A percentile compares a stretch with the other conserved stretches of the same genome.
These are phyloP conservation scores for Zelleria hepariella DNA, from an alignment of 2,888 invertebrate species.

Conservation along the genomic window DNA sequence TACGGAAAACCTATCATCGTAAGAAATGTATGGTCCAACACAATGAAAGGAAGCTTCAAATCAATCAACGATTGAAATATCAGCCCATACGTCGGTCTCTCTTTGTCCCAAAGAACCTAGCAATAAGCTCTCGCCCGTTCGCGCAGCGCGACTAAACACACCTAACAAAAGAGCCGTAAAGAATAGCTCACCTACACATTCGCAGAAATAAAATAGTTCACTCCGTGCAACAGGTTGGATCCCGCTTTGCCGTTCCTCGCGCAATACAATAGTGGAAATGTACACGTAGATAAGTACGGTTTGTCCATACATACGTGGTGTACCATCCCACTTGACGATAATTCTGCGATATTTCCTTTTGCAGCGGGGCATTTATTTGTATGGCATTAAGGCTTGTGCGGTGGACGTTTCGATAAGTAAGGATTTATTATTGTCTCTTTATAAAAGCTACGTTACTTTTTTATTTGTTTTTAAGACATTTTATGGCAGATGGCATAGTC, in stretches of 20 bases:
- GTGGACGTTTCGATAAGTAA: not conserved
- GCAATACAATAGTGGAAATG: conserved; percentile 36
- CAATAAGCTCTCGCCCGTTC: conserved; percentile 46
- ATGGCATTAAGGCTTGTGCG: not conserved
- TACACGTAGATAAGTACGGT: not conserved
- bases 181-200: conserved; percentile 65
- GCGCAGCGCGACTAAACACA: conserved; percentile 55
- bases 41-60: conserved; percentile 15
- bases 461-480: not conserved
- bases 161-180: conserved; percentile 66
- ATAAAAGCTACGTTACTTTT: not conserved
- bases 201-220: conserved; percentile 68
- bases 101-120: conserved; percentile 32
- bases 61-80: not conserved
- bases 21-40: conserved; percentile 18
- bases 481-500: no score
- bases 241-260: conserved; percentile 26
- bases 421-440: not conserved
- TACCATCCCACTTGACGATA: not conserved
- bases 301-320: not conserved
- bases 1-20: not conserved
- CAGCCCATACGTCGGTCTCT: not conserved
- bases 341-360: not conserved
- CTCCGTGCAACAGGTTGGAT: conserved; percentile 57
- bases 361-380: not conserved